phyloP scores from a whole-genome alignment of 2,888 invertebrate genomes.

The Cheilosia urbana region DNA sequence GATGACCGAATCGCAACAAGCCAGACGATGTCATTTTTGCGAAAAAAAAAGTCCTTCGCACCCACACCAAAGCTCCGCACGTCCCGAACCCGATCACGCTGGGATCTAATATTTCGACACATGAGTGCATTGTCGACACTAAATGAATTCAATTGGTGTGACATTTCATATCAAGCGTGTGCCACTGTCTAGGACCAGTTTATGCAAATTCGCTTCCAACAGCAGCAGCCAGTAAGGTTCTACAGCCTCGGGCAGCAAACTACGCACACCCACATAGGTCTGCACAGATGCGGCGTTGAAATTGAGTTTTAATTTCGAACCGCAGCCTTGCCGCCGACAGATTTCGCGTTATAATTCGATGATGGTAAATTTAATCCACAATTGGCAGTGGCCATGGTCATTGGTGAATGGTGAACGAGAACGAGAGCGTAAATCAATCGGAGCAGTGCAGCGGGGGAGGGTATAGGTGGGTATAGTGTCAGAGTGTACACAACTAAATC shows the following conservation, averaged over 20 bases:
- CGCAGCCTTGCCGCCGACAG: slow-evolving; percentile 60
- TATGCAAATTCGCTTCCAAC: slow-evolving; percentile 55
- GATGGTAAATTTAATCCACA: slow-evolving; percentile 70
- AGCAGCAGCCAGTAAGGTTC: neutral
- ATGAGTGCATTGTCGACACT: slow-evolving; percentile 60
- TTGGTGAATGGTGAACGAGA: slow-evolving; percentile 40
- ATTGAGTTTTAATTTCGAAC: slow-evolving; percentile 73
- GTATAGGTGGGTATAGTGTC: neutral
- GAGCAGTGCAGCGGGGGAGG: slow-evolving; percentile 17
- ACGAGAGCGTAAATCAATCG: slow-evolving; percentile 62
- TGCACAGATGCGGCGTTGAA: slow-evolving; percentile 9
- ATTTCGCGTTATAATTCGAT: slow-evolving; percentile 70
- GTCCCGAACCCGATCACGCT: neutral
- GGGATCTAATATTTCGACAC: slow-evolving; percentile 56
- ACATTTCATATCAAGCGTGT: slow-evolving; percentile 62
- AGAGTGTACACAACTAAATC: neutral
- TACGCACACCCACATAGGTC: neutral
- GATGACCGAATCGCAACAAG: slow-evolving; percentile 46
- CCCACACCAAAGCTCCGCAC: neutral
- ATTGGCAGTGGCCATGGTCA: slow-evolving; percentile 46
- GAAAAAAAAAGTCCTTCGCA: neutral
- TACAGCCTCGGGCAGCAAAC: neutral
- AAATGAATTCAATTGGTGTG: slow-evolving; percentile 72
- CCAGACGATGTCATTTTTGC: slow-evolving; percentile 8
- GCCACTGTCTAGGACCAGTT: slow-evolving; percentile 38